Evolutionary conservation across 2,113 vertebrate species (phyloP).

Genomic region (Ceyx margarethae): DNA sequence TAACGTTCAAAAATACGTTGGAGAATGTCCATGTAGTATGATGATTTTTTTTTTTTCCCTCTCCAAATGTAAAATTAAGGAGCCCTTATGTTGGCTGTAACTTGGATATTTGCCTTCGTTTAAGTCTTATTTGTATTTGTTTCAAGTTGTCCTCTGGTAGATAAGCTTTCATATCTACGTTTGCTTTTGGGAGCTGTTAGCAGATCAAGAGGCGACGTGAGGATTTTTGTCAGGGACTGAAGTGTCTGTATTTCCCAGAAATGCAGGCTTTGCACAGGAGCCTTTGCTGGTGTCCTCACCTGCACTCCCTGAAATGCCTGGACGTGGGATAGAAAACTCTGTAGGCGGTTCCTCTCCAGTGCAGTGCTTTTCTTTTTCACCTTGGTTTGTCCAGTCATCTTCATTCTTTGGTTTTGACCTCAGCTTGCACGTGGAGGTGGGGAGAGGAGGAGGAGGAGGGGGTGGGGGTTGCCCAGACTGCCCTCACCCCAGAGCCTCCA

Average conservation of each 20-base stretch:
- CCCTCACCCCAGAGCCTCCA: not conserved
- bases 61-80: constrained; percentile 25
- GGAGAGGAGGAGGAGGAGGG: not conserved
- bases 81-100: not conserved
- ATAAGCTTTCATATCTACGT: not conserved
- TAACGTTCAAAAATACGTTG: constrained; percentile 21
- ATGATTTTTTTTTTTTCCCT: not conserved
- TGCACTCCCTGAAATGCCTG: not conserved
- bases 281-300: not conserved
- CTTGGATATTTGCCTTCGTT: constrained; percentile 29
- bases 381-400: not conserved
- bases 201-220: not conserved
- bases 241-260: not conserved
- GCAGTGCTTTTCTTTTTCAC: not conserved
- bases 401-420: not conserved
- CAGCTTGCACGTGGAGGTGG: fast-evolving
- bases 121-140: constrained; percentile 18
- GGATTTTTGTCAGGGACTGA: constrained; percentile 6
- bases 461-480: not conserved
- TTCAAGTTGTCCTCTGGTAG: constrained; percentile 34
- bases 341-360: not conserved
- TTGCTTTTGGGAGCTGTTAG: constrained; percentile 3
- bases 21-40: not conserved
- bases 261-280: not conserved
- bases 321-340: not conserved